Conservation (phyloP, 2,113 vertebrate species). For the Limnothrissa miodon region DNA sequence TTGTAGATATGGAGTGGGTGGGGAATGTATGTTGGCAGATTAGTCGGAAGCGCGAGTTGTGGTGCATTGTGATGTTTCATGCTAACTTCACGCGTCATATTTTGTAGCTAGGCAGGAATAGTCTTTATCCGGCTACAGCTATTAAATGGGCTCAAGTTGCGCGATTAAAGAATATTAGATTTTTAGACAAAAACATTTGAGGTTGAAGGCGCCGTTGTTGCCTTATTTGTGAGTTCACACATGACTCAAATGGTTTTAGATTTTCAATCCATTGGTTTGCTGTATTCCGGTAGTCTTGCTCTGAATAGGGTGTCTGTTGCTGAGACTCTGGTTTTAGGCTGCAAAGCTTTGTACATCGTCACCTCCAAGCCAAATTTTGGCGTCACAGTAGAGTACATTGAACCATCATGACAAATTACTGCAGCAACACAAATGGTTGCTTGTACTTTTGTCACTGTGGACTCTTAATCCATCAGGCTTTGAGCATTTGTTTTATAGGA, state of each 20-base stretch:
- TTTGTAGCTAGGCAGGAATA: background rate
- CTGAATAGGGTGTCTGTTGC: background rate
- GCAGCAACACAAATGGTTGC: background rate
- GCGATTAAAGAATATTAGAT: background rate
- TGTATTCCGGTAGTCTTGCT: background rate
- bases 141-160: background rate
- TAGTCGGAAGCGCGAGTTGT: background rate
- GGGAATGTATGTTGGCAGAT: background rate
- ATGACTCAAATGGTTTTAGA: background rate
- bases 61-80: background rate
- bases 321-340: background rate
- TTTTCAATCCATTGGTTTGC: background rate
- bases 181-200: background rate
- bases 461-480: background rate
- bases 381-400: background rate
- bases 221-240: background rate
- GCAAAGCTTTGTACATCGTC: background rate
- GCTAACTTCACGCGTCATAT: background rate
- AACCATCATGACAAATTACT: background rate
- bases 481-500: background rate
- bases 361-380: background rate
- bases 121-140: background rate
- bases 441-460: background rate
- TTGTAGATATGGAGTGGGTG: background rate
- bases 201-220: background rate